phyloP scores from a whole-genome alignment of 2,797 vertebrate genomes.

The Otolemur crassicaudatus region DNA sequence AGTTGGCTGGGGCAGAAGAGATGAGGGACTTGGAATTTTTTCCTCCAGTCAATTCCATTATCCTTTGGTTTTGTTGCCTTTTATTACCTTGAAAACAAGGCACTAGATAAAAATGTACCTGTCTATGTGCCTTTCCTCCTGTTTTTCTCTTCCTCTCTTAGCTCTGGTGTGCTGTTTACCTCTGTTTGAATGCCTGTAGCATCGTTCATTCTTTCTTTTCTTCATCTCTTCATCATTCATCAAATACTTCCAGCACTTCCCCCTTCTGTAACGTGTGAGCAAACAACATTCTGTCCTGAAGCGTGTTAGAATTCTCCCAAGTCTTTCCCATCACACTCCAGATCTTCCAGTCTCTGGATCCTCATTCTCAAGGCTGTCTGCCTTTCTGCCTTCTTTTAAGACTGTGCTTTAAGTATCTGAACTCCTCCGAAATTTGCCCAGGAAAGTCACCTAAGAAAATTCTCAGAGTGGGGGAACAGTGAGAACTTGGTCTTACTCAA shows the following conservation, averaged over 20 bases:
- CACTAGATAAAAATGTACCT: background rate
- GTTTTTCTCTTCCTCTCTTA: background rate
- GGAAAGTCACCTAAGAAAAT: slow-evolving; percentile 7
- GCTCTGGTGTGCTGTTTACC: background rate
- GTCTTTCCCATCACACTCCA: background rate
- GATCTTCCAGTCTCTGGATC: background rate
- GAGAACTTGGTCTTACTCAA: background rate
- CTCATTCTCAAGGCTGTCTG: background rate
- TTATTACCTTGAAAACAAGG: background rate
- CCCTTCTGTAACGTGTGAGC: accelerated
- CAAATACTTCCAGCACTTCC: accelerated
- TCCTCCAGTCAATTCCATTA: background rate
- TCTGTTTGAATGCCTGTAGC: background rate
- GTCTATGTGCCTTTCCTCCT: accelerated
- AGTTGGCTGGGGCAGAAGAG: background rate
- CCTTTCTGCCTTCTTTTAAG: background rate
- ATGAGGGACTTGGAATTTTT: background rate
- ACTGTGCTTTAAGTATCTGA: background rate
- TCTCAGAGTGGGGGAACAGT: background rate
- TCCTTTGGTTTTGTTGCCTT: background rate
- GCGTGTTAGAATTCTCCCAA: background rate
- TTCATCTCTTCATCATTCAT: background rate
- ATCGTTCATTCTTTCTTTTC: too few species aligned
- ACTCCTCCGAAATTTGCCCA: background rate
- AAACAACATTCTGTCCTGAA: too few species aligned